Base-by-base conservation (phyloP, 23 tunicate species). In the Botrylloides violaceus region DNA sequence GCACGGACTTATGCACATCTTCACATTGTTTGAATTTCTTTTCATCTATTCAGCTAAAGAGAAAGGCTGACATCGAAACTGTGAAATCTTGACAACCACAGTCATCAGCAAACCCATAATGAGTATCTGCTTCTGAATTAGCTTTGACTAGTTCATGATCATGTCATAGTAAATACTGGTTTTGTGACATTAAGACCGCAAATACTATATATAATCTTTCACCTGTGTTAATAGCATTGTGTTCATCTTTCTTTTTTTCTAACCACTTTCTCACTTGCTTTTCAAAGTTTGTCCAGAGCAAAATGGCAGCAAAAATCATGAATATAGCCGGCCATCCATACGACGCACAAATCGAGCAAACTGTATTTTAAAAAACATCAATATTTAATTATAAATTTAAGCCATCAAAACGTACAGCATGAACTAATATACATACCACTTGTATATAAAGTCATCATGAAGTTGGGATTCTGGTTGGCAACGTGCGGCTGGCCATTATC, bases 211-310 rank as follows among this genome's bases (percentile, higher is more conserved):
- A n/a, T n/a, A n/a, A n/a, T n/a, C n/a, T n/a, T 39, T 37, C n/a
- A 68, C 74, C 74, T 0, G 58, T 68, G 21, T 68, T 43, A 7
- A 37, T 19, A 6, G 58, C 26, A 43, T 68, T 56, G 37, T 68
- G 36, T 43, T 37, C 26, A 21, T 36, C 58, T 43, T 39, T 68
- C 28, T 26, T 27, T 43, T 36, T 38, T 22, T 68, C 74, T 5
- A 37, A n/a, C 38, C 36, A 23, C 0, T 39, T 43, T 22, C 30
- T 38, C 49, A 68, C 56, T 43, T 68, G 36, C 47, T 20, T 39
- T 37, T 68, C 74, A 37, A 68, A 35, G 29, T 68, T 68, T 20
- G 56, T 68, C 74, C 74, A 68, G 21, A 68, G 4, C 4, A 68
- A 35, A 20, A 68, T 37, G 30, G 27, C 29, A 0, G 37, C 22